A percentile compares a stretch with the other conserved stretches of the same genome.
phyloP scores from a whole-genome alignment of 2,888 invertebrate species.

The Adineta ricciae region DNA sequence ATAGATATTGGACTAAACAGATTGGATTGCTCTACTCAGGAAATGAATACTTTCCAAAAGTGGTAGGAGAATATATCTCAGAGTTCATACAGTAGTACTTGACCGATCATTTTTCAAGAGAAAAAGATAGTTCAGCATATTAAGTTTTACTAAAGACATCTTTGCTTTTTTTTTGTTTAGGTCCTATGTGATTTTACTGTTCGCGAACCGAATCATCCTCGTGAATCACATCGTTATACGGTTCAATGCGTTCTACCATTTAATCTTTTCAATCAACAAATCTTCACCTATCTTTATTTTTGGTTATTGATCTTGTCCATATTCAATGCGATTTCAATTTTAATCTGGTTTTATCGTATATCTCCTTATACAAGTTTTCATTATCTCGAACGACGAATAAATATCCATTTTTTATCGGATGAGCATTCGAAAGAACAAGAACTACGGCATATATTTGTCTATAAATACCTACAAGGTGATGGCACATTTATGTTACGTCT shows the following conservation, averaged over 20 bases:
- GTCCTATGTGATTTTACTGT: constrained; percentile 32
- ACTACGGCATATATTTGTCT: not conserved
- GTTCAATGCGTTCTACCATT: constrained; percentile 37
- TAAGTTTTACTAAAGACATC: not conserved
- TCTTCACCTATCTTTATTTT: constrained; percentile 33
- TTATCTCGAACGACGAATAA: not conserved
- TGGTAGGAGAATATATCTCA: not conserved
- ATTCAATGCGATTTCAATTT: not conserved
- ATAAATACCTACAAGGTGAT: constrained; percentile 13
- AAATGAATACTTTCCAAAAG: not conserved
- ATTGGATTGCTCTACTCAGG: not conserved
- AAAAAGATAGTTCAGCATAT: not conserved
- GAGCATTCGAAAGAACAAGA: not conserved
- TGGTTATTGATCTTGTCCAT: not conserved
- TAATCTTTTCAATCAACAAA: constrained; percentile 34
- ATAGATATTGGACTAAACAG: not conserved
- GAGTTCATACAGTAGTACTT: no score
- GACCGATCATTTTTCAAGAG: not conserved
- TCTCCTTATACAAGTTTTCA: not conserved
- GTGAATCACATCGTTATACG: constrained; percentile 32
- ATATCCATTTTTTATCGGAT: not conserved
- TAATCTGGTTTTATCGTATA: not conserved
- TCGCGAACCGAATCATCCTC: constrained; percentile 33
- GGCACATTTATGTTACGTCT: constrained; percentile 20
- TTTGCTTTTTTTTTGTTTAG: not conserved